Evolutionary conservation across 2,888 invertebrate species (phyloP), one percentile per base, ranked within the genome.

Genomic region (Ophion ellenae): DNA sequence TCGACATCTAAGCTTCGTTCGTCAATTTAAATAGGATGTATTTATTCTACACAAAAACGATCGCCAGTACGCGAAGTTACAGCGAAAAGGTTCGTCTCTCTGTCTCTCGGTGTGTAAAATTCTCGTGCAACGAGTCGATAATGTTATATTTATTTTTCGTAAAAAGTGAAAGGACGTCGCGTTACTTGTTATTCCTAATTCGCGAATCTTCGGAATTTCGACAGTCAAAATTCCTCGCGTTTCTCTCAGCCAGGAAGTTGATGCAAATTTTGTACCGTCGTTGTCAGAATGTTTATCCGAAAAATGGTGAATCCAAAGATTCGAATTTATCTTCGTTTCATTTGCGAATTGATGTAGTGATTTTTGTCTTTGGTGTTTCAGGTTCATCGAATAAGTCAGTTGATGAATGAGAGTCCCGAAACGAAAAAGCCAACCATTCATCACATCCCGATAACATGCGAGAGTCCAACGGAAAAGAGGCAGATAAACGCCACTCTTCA

Each of bases 351-450:
- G 73, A 47, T 59, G 47, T 17, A 10, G 57, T 63, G 24, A 20
- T 17, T 83, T 70, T 61, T 24, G 32, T 73, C 53, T 70, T 61
- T 77, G 59, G 0, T 5, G 45, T 87, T 90, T 17, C 57, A 93
- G 94, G 93, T 94, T 90, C 94, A 94, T 92, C 92, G 94, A 90
- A 94, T 94, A 92, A 94, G 94, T 92, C 94, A 94, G 88, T 91
- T 94, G 89, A 93, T 94, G 92, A 93, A 90, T 53, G 94, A 94
- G 81, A 92, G 91, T 87, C 90, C 94, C 20, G 94, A 94, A 90
- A 90, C 91, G 81, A 94, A 94, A 89, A 93, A 93, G 88, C 92
- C 93, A 83, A 92, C 90, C 59, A 89, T 93, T 82, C 94, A 94
- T 89, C 93, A 94, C 64, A 91, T 92, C 79, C 91, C 93, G 67